Conservation (phyloP, 2,113 vertebrate genomes). For the Colinus virginianus region DNA sequence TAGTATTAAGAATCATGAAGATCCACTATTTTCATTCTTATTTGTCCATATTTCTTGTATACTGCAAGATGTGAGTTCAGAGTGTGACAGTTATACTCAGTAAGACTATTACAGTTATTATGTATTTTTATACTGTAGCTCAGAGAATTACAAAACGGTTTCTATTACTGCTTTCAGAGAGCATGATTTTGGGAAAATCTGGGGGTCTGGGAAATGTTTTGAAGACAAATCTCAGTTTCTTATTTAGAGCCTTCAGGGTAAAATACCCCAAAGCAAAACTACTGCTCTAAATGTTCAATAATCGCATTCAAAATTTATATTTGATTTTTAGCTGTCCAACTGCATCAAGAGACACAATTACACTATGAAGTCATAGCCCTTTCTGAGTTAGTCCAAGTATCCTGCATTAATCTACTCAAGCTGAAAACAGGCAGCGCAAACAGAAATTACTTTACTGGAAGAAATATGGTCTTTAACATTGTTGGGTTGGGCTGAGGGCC, state of each 20-base stretch:
- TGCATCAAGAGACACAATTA: neutral
- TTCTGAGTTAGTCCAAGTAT: neutral
- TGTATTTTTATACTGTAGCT: neutral
- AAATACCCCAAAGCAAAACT: neutral
- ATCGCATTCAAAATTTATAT: neutral
- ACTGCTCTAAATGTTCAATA: neutral
- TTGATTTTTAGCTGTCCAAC: neutral
- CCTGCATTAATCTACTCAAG: neutral
- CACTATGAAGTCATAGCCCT: neutral
- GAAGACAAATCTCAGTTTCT: neutral
- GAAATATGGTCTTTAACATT: neutral
- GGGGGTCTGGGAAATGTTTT: no score
- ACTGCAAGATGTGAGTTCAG: neutral
- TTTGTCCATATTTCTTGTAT: neutral
- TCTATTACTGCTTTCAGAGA: neutral
- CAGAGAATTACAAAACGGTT: neutral
- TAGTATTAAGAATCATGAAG: neutral
- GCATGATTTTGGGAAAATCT: neutral
- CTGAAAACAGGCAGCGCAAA: conserved; percentile 23
- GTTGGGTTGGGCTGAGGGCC: conserved; percentile 10
- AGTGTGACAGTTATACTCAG: neutral
- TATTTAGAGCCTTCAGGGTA: neutral
- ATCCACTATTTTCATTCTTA: neutral
- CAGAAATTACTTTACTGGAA: conserved; percentile 24
- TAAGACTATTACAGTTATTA: neutral